Evolutionary conservation across 2,113 vertebrate genomes (phyloP), one percentile per base, ranked within the genome.

Genomic region (Dicentrarchus labrax): DNA sequence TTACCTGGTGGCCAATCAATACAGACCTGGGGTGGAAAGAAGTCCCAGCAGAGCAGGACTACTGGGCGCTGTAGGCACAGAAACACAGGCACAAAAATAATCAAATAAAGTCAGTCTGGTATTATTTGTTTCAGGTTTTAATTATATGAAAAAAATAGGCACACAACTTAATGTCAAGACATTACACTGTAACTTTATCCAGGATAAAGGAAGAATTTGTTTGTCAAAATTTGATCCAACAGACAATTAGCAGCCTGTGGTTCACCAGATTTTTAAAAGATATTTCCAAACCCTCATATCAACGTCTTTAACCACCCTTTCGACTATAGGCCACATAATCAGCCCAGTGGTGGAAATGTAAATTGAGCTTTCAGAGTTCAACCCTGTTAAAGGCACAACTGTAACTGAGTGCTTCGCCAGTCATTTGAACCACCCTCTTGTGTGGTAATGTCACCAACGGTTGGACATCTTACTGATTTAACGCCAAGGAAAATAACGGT

Each of bases 401-500:
- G 88, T 86, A 86, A 72, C 15, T 71, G 64, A 85, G 81, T 67
- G 75, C 84, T 88, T 89, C 47, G 57, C 77, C 85, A 95, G 93
- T 95, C 94, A 94, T 90, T 88, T 92, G 89, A 89, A 88, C 90
- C 91, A 72, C 75, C 64, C 78, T 90, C 95, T 93, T 95, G 96
- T 95, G 93, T 96, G 96, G 93, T 92, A 93, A 96, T 82, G 95
- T 96, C 96, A 94, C 95, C 93, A 90, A 90, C 94, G 93, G 91
- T 93, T 95, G 93, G 93, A 95, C 95, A 94, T 91, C 94, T 94
- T 92, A 95, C 93, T 94, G 95, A 96, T 95, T 93, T 89, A 92
- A 90, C 86, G 96, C 96, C 96, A 97, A 96, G 94, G 95, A 96
- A 97, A 97, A 96, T 95, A 97, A 96, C 90, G 91, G 91, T 94